Conservation (phyloP, 2,888 invertebrate species). For the Perithous albicinctus region DNA sequence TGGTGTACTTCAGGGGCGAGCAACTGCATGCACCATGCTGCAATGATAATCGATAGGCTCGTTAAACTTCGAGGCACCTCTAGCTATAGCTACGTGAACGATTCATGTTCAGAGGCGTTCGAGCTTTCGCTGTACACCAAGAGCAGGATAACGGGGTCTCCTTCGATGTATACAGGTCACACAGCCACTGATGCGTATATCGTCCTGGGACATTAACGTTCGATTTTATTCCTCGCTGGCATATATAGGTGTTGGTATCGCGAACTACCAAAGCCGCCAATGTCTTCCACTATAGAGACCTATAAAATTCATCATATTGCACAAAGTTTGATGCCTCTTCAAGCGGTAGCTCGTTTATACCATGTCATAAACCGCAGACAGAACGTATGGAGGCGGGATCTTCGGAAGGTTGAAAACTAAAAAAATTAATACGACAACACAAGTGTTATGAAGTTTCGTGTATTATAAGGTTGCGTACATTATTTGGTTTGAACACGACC, state of each 20-base stretch:
- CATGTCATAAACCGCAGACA: background rate
- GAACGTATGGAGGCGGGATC: background rate
- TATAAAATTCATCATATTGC: conserved; percentile 36
- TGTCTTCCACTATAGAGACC: background rate
- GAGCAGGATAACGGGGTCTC: conserved; percentile 26
- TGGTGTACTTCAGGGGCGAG: conserved; percentile 91
- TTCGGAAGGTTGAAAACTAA: conserved; percentile 1
- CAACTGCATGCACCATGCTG: conserved; percentile 81
- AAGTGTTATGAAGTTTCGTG: background rate
- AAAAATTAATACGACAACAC: background rate
- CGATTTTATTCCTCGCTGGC: background rate
- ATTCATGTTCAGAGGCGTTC: conserved; percentile 15
- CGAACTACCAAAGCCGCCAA: background rate
- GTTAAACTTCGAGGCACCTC: conserved; percentile 30
- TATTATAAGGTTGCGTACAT: too few relatives aligned
- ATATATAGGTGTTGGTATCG: background rate
- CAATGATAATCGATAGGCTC: conserved; percentile 72
- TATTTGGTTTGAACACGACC: too few relatives aligned
- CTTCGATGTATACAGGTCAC: background rate
- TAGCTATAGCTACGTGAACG: conserved; percentile 10
- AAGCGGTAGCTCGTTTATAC: background rate
- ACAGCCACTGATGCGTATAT: background rate
- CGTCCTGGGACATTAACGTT: conserved; percentile 21
- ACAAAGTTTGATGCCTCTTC: conserved; percentile 20
- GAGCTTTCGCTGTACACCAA: background rate